A percentile compares a stretch with the other conserved stretches of the same genome.
phyloP scores from a whole-genome alignment of 2,888 invertebrate species.

The Nomada ruficornis region DNA sequence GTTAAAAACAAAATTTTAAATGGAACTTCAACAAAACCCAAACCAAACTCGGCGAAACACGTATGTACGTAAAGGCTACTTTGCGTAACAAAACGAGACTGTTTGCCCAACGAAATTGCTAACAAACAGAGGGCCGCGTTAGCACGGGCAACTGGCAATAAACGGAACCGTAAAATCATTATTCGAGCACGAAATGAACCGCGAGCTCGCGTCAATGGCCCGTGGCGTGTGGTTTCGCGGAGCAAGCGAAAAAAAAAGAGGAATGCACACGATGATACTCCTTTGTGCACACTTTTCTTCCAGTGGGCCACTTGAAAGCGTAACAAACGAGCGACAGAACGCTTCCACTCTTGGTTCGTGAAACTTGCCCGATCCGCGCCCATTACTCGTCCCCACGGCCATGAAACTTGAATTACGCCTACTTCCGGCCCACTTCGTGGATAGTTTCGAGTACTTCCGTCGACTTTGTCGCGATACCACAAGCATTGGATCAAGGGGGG shows the following conservation, averaged over 20 bases:
- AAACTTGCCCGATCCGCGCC: constrained; percentile 52
- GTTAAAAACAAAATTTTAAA: neutral
- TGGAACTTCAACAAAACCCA: neutral
- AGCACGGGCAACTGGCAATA: constrained; percentile 17
- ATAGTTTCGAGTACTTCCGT: constrained; percentile 49
- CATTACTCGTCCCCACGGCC: constrained; percentile 35
- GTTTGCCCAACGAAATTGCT: constrained; percentile 42
- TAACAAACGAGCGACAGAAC: constrained; percentile 50
- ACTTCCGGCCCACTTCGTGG: constrained; percentile 37
- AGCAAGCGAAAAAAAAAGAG: constrained; percentile 36
- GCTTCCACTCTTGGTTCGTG: constrained; percentile 37
- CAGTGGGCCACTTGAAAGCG: constrained; percentile 45
- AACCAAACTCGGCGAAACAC: neutral
- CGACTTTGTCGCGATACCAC: constrained; percentile 28
- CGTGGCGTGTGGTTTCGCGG: constrained; percentile 13
- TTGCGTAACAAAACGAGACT: constrained; percentile 6
- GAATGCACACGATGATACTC: constrained; percentile 45
- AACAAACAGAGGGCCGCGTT: constrained; percentile 32
- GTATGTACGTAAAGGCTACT: neutral
- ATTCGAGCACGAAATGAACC: constrained; percentile 49
- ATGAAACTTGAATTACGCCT: constrained; percentile 61
- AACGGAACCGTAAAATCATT: constrained; percentile 39
- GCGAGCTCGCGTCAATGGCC: constrained; percentile 38
- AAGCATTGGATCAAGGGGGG: constrained; percentile 4
- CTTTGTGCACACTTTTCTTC: constrained; percentile 64